A percentile compares a stretch with the other conserved stretches of the same genome.
phyloP scores from a whole-genome alignment of 2,113 vertebrate species.

The Pteronura brasiliensis region DNA sequence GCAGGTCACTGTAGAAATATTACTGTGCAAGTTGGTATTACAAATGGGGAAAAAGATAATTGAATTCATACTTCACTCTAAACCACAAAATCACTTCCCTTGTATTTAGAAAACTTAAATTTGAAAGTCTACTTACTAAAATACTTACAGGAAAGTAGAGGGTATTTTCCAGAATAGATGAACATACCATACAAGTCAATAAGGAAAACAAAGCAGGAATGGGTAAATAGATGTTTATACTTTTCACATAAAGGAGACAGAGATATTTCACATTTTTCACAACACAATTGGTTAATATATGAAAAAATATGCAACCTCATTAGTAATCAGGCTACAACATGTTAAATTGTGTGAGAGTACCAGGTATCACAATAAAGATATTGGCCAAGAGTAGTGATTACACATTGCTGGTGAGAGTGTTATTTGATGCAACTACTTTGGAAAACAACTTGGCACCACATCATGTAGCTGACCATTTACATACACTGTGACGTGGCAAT shows the following conservation, averaged over 20 bases:
- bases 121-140: not conserved
- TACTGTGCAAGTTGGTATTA: not conserved
- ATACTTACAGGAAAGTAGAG: not conserved
- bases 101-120: not conserved
- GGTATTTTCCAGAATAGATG: not conserved
- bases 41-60: not conserved
- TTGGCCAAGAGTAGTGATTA: not conserved
- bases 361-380: not conserved
- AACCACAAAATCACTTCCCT: not conserved
- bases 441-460: not conserved
- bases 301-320: not conserved
- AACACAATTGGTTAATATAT: not conserved
- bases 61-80: not conserved
- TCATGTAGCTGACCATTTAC: not conserved
- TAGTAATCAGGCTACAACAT: not conserved
- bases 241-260: not conserved
- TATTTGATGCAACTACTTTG: not conserved
- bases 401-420: not conserved
- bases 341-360: not conserved
- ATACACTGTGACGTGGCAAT: not conserved
- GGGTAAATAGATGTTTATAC: not conserved
- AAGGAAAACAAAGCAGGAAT: not conserved
- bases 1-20: not conserved
- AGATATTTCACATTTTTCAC: not conserved
- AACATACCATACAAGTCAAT: not conserved